Evolutionary conservation across 2,888 invertebrate genomes (phyloP).

Genomic region (Zhuqinia jingwanae): DNA sequence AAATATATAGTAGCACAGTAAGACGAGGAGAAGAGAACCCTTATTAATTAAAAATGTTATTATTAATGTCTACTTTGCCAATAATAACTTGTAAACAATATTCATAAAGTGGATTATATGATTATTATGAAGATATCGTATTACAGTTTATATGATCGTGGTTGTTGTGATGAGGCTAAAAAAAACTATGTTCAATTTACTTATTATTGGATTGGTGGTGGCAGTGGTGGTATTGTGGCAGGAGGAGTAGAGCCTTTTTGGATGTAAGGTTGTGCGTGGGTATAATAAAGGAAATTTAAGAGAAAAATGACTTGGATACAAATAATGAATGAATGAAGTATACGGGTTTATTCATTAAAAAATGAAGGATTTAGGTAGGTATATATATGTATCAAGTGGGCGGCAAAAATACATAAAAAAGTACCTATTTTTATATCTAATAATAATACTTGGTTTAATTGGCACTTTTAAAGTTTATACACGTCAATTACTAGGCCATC

Average conservation of each 20-base stretch:
- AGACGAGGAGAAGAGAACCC: conserved; percentile 1
- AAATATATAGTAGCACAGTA: not conserved
- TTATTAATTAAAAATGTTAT: conserved; percentile 53
- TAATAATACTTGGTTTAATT: not conserved
- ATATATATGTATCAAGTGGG: too few relatives aligned
- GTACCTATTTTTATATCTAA: too few relatives aligned
- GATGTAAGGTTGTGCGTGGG: too few relatives aligned
- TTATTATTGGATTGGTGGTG: too few relatives aligned
- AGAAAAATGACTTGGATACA: too few relatives aligned
- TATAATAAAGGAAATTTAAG: too few relatives aligned
- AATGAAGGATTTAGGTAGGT: too few relatives aligned
- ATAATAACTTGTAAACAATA: conserved; percentile 51
- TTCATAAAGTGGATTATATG: conserved; percentile 35
- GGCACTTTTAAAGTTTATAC: not conserved
- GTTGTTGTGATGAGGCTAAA: not conserved
- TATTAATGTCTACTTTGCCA: conserved; percentile 40
- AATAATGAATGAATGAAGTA: too few relatives aligned
- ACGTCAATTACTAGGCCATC: conserved; percentile 31
- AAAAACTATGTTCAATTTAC: too few relatives aligned
- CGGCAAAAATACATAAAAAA: too few relatives aligned
- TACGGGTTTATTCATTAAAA: too few relatives aligned
- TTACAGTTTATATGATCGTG: not conserved
- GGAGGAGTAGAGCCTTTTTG: not conserved
- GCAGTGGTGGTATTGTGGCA: not conserved
- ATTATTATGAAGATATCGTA: conserved; percentile 23